Evolutionary conservation across 2,113 vertebrate genomes (phyloP).

Genomic region (Rousettus leschenaultii): DNA sequence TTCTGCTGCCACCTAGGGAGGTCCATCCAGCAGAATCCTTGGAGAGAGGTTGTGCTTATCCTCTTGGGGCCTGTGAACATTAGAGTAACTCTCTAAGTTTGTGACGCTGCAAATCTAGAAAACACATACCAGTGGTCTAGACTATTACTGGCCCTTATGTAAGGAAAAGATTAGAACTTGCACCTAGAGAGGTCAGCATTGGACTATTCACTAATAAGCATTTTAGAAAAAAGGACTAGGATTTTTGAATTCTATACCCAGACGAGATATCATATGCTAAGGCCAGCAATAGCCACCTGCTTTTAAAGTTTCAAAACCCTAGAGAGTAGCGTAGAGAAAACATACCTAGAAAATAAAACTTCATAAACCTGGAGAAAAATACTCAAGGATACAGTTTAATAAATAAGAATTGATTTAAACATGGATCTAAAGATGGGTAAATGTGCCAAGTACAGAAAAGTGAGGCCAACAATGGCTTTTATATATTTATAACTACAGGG

Average conservation of each 20-base stretch:
- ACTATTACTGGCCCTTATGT: background rate
- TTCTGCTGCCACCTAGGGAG: background rate
- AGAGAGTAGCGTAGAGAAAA: background rate
- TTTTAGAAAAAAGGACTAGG: background rate
- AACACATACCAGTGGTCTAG: background rate
- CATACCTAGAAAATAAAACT: constrained; percentile 7
- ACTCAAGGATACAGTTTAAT: background rate
- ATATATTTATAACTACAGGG: background rate
- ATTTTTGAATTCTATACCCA: background rate
- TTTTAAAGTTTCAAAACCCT: background rate
- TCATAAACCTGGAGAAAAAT: background rate
- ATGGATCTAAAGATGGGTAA: constrained; percentile 7
- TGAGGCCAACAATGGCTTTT: background rate
- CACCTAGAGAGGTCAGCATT: background rate
- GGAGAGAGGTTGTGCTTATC: background rate
- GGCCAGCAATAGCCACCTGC: background rate
- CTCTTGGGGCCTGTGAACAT: background rate
- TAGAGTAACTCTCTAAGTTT: background rate
- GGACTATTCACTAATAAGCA: background rate
- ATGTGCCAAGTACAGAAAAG: background rate
- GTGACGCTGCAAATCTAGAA: background rate
- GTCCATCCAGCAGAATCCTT: background rate
- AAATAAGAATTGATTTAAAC: background rate
- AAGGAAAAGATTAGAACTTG: background rate
- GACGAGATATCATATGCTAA: background rate